Base-by-base conservation (phyloP, 2,888 invertebrate genomes). In the Proisotoma minuta region DNA sequence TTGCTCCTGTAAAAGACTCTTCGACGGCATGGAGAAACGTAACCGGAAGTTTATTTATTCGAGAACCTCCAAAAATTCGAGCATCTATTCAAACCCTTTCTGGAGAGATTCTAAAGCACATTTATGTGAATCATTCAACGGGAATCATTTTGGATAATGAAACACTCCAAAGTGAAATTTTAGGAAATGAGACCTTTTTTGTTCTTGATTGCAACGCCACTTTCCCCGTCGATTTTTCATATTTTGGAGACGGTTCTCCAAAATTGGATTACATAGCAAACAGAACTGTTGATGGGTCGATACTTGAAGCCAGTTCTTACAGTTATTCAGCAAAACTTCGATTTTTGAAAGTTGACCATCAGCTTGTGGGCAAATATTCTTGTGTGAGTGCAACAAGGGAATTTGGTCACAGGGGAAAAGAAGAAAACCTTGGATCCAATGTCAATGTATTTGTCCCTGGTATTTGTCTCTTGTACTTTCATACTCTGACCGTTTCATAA, bases 381-480 rank as follows among this genome's bases (percentile, higher is more conserved):
- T 66, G 68, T 23, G 50, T 68, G 0, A 65, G 65, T 68, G 64
- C 64, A 2, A 58, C 58, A 40, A 29, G 68, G 26, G 68, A 68
- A 47, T 68, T 68, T 49, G 68, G 65, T 26, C 65, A 68, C 48
- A 56, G 65, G 10, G 63, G 57, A 2, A 62, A 62, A 39, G 65
- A 65, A 8, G 68, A 68, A 23, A 60, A 68, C 39, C 23, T 68
- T 18, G 57, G 59, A 22, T 59, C 59, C n/a, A 59, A 62, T n/a
- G 62, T 68, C 24, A 49, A 59, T 27, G 18, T 68, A 29, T 68
- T 56, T 50, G 65, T 68, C 29, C 65, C 68, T 15, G 68, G 68
- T 68, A 49, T 20, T 40, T 3, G 28, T 27, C 34, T 10, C 10
- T 8, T 50, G 20, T n/a, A n/a, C n/a, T n/a, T n/a, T n/a, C n/a